A percentile compares a stretch with the other conserved stretches of the same genome.
These are phyloP conservation scores for Lontra canadensis DNA, from an alignment of 2,113 vertebrate genomes.

Conservation along the genomic window DNA sequence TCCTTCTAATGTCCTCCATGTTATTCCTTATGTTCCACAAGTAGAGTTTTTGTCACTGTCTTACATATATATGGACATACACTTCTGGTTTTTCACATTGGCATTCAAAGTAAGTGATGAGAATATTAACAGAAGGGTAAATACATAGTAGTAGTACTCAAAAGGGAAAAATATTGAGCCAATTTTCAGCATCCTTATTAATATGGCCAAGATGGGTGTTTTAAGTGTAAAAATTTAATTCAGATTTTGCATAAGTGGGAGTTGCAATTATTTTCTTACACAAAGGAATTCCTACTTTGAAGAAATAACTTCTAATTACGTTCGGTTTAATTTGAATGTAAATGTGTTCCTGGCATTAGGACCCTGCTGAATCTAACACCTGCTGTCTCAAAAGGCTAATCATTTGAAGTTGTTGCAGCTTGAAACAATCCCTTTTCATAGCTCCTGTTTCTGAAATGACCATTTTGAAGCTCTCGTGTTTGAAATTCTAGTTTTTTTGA, in stretches of 20 bases:
- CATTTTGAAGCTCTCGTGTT: not conserved
- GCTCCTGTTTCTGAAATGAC: slow-evolving; percentile 4
- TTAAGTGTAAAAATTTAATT: slow-evolving; percentile 55
- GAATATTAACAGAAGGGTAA: slow-evolving; percentile 17
- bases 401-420: not conserved
- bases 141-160: not conserved
- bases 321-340: slow-evolving; percentile 67
- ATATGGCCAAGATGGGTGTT: slow-evolving; percentile 30
- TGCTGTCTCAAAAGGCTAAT: slow-evolving; percentile 45
- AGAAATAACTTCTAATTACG: slow-evolving; percentile 59
- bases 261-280: slow-evolving; percentile 67
- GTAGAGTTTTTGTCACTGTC: not conserved
- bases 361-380: slow-evolving; percentile 51
- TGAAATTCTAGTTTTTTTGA: not conserved
- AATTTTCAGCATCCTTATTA: slow-evolving; percentile 22
- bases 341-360: slow-evolving; percentile 68
- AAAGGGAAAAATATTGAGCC: not conserved
- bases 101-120: slow-evolving; percentile 25
- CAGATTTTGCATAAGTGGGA: slow-evolving; percentile 25
- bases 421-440: not conserved
- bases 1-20: no score
- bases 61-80: not conserved
- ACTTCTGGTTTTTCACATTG: slow-evolving; percentile 22
- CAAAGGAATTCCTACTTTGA: slow-evolving; percentile 50
- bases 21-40: no score